These are phyloP conservation scores for Oreohelix idahoensis DNA, from an alignment of 1,140 invertebrate species.

Conservation along the genomic window DNA sequence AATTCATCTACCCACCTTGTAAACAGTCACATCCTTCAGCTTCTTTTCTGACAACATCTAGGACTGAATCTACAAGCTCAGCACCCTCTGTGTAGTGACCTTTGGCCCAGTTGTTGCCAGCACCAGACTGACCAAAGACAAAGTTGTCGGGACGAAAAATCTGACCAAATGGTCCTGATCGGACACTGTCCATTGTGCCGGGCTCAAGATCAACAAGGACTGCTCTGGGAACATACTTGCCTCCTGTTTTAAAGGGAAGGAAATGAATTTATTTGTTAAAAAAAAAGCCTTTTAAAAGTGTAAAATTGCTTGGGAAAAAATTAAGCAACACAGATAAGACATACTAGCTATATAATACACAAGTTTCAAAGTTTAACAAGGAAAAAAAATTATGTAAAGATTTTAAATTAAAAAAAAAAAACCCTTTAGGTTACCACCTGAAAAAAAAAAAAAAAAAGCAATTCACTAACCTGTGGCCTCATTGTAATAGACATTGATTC, in stretches of 20 bases:
- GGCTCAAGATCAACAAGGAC: constrained; percentile 93
- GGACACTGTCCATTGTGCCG: constrained; percentile 78
- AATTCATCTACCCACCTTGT: constrained; percentile 79
- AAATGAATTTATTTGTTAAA: not conserved
- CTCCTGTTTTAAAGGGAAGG: constrained; percentile 39
- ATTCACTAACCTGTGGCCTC: constrained; percentile 72
- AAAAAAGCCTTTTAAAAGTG: no score
- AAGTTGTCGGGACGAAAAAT: constrained; percentile 89
- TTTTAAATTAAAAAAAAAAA: no score
- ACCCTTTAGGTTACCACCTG: no score
- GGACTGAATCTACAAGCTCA: constrained; percentile 86
- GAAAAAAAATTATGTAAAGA: no score
- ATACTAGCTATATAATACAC: no score
- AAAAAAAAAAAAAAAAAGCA: no score
- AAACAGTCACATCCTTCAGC: constrained; percentile 76
- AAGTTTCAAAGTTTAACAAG: no score
- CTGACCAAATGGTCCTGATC: constrained; percentile 84
- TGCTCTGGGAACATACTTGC: constrained; percentile 88
- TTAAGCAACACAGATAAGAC: no score
- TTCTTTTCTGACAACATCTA: constrained; percentile 89
- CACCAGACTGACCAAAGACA: constrained; percentile 75
- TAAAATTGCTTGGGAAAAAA: no score
- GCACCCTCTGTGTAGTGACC: constrained; percentile 42
- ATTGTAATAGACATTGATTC: constrained; percentile 76
- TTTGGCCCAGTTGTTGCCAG: constrained; percentile 32